Conservation (phyloP, 2,888 invertebrate species). For the Siphonodentalium dalli region DNA sequence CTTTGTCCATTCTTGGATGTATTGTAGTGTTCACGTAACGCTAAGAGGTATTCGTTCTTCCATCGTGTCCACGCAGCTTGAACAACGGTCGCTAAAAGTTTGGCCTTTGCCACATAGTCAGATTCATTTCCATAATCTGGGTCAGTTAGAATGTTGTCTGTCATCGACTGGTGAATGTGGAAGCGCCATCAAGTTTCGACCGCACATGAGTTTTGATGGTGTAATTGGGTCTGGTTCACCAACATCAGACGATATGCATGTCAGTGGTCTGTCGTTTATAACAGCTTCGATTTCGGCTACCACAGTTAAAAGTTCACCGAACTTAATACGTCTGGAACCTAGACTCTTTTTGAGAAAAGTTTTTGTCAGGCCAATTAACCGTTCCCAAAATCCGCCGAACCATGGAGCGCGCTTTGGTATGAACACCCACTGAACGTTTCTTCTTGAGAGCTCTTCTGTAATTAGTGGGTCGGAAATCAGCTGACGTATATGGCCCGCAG, state of each 20-base stretch:
- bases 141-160: background rate
- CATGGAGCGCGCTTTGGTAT: conserved; percentile 28
- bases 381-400: conserved; percentile 31
- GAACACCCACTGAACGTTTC: conserved; percentile 19
- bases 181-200: conserved; percentile 10
- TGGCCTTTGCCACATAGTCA: no score
- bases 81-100: no score
- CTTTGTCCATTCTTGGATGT: no score
- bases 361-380: conserved; percentile 24
- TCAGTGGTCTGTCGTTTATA: conserved; percentile 27
- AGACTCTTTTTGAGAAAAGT: conserved; percentile 20
- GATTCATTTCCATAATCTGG: background rate
- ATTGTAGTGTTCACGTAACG: no score
- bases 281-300: conserved; percentile 24
- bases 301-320: conserved; percentile 20
- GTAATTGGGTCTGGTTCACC: conserved; percentile 18
- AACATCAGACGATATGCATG: conserved; percentile 12
- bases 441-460: background rate
- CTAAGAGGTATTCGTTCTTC: no score
- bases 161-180: conserved; percentile 11
- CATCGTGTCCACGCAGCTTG: no score
- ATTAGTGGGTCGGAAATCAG: background rate
- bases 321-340: conserved; percentile 8
- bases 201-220: conserved; percentile 25
- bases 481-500: background rate